Conservation (phyloP, 2,888 invertebrate species). For the Globia sparganii region DNA sequence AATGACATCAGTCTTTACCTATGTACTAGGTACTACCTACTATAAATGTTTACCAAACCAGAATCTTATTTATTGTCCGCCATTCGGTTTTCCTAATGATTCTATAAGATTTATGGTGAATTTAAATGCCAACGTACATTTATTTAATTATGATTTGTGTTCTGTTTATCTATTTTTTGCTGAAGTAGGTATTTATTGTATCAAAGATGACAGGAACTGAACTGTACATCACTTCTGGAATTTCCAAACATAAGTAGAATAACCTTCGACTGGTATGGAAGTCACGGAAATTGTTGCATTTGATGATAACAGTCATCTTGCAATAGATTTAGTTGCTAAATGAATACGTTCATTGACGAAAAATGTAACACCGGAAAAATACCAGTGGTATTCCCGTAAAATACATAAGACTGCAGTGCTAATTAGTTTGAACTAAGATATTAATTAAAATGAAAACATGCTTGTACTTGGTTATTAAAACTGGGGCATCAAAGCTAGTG, state of each 20-base stretch:
- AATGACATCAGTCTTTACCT: slow-evolving; percentile 63
- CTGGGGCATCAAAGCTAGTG: not conserved
- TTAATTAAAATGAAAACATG: slow-evolving; percentile 33
- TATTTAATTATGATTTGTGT: slow-evolving; percentile 2
- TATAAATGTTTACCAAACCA: slow-evolving; percentile 18
- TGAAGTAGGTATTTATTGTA: not conserved
- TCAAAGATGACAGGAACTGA: not conserved
- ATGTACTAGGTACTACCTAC: too few relatives aligned
- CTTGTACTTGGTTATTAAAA: slow-evolving; percentile 5
- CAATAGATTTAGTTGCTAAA: not conserved
- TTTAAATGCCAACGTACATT: slow-evolving; percentile 24
- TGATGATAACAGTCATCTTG: not conserved
- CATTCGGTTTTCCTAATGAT: slow-evolving; percentile 42
- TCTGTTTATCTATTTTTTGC: slow-evolving; percentile 1
- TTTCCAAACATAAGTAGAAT: slow-evolving; percentile 19
- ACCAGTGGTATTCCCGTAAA: slow-evolving; percentile 14
- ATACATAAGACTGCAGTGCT: slow-evolving; percentile 25
- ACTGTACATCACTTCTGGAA: slow-evolving; percentile 6
- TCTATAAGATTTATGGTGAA: slow-evolving; percentile 16
- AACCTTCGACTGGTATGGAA: slow-evolving; percentile 24
- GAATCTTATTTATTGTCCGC: slow-evolving; percentile 20
- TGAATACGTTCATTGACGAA: slow-evolving; percentile 25
- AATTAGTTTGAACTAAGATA: slow-evolving; percentile 45
- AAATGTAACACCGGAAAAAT: slow-evolving; percentile 32
- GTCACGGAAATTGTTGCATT: slow-evolving; percentile 29